Percentiles rank a stretch among this genome's conserved stretches.
Conservation (phyloP, 2,797 vertebrate species). For the Danio albolineatus region DNA sequence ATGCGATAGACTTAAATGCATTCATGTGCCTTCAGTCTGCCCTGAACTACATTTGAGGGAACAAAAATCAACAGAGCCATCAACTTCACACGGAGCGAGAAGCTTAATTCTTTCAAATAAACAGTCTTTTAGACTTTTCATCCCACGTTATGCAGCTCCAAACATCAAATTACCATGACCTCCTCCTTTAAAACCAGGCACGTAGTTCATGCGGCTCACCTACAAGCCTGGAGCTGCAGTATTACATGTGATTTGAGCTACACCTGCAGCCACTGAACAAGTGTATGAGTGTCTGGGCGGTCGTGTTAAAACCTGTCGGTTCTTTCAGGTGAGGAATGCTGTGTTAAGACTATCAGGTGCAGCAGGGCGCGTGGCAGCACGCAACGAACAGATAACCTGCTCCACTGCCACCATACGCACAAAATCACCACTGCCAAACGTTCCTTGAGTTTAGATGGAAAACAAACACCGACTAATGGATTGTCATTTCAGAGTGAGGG, state of each 20-base stretch:
- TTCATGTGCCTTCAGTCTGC: too few species aligned
- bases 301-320: constrained; percentile 85
- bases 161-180: constrained; percentile 36
- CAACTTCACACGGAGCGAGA: constrained; percentile 47
- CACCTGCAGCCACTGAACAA: constrained; percentile 96
- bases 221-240: constrained; percentile 51
- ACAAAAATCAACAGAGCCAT: constrained; percentile 14
- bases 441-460: neutral
- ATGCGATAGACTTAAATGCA: neutral
- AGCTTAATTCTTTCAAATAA: constrained; percentile 38
- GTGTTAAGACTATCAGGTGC: constrained; percentile 96
- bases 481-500: neutral
- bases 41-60: neutral
- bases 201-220: constrained; percentile 23
- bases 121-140: constrained; percentile 44
- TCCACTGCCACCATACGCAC: constrained; percentile 71
- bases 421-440: constrained; percentile 50
- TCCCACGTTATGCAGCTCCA: constrained; percentile 47
- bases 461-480: neutral
- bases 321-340: constrained; percentile 89
- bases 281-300: constrained; percentile 92
- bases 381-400: constrained; percentile 84
- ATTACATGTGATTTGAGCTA: constrained; percentile 75
- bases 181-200: neutral
- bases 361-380: constrained; percentile 93